Percentiles rank a stretch among this genome's conserved stretches.
phyloP scores from a whole-genome alignment of 2,888 invertebrate genomes.

The Agrotis segetum region DNA sequence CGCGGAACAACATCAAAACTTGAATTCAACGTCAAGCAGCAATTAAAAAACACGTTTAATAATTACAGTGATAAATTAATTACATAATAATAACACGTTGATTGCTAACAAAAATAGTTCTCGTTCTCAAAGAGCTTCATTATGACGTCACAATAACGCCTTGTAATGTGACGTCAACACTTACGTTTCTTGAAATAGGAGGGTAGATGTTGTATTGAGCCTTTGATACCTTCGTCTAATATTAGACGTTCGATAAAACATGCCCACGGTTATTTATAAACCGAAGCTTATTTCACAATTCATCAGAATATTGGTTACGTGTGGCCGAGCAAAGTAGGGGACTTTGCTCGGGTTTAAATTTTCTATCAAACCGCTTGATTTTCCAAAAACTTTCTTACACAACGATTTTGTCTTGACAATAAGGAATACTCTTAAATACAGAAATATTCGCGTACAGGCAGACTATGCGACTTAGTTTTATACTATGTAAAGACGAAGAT shows the following conservation, averaged over 20 bases:
- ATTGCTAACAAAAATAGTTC: conserved; percentile 51
- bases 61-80: conserved; percentile 46
- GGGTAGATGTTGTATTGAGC: conserved; percentile 27
- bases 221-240: conserved; percentile 24
- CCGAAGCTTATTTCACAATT: conserved; percentile 19
- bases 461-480: too few species aligned
- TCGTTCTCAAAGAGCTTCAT: conserved; percentile 35
- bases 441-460: too few species aligned
- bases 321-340: too few species aligned
- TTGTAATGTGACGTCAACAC: conserved; percentile 47
- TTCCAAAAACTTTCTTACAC: too few species aligned
- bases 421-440: too few species aligned
- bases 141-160: conserved; percentile 52
- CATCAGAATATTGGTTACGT: conserved; percentile 18
- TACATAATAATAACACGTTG: conserved; percentile 53
- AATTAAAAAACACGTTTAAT: conserved; percentile 57
- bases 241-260: conserved; percentile 22
- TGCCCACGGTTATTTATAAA: conserved; percentile 2
- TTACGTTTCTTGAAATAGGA: conserved; percentile 30
- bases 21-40: conserved; percentile 46
- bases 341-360: too few species aligned
- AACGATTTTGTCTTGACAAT: too few species aligned
- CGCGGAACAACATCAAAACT: conserved; percentile 35
- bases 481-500: too few species aligned
- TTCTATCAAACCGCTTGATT: too few species aligned